Base-by-base conservation (phyloP, 2,888 invertebrate genomes). In the Lithophane semibrunnea region DNA sequence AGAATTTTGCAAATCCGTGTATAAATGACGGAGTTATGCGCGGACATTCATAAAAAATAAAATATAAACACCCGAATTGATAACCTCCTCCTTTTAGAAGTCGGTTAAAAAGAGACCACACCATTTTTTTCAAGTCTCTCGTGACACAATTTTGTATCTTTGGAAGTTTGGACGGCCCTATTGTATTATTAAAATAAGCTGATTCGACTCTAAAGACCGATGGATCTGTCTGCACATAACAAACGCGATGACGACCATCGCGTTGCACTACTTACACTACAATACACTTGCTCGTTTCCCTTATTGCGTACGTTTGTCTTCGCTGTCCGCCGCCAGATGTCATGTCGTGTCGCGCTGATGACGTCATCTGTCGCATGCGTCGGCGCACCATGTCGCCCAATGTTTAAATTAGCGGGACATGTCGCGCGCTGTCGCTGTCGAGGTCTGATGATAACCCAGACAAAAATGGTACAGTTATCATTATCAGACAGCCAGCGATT, bases 351-450 rank as follows among this genome's bases (percentile, higher is more conserved):
- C 61, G 56, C 66, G 29, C 60, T 72, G 86, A 83, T 72, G 77
- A 70, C 71, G 76, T 80, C 86, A 79, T 83, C 75, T 42, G 76
- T 75, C 77, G 56, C 68, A n/a, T 47, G 42, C 52, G 49, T 71
- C 77, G 37, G 18, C 29, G n/a, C 9, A 12, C 29, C 61, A 9
- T 71, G 77, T 79, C 60, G 56, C 47, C 70, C 73, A 80, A 73
- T 80, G 88, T 85, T 79, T 82, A 86, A 85, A 86, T 88, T 86
- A 86, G 78, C 29, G 70, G 78, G 81, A 79, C 83, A 83, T 56
- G 75, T 47, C 24, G 49, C 47, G 37, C 29, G 56, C 42, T 29
- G 67, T 29, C 61, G 58, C 37, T 21, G 24, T 42, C 47, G 60
- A 44, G 12, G 12, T 9, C 52, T 52, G 64, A 21, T 58, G 73